These are phyloP conservation scores for Acronicta alni DNA, from an alignment of 2,888 invertebrate genomes.

Conservation along the genomic window DNA sequence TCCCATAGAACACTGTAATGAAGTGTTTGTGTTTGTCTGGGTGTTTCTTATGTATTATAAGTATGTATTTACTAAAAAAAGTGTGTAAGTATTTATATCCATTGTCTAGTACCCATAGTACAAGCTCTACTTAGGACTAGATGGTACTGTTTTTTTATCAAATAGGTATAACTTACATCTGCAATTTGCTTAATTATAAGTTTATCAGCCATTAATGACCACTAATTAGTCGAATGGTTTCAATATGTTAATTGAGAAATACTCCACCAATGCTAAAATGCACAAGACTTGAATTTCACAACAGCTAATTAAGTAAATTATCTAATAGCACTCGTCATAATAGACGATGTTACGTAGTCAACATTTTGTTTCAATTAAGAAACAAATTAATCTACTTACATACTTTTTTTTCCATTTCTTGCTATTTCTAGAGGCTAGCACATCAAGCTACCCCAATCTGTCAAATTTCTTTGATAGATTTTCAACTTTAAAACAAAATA, in stretches of 20 bases:
- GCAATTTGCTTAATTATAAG: slow-evolving; percentile 20
- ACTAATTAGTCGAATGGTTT: slow-evolving; percentile 20
- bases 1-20: too few relatives aligned
- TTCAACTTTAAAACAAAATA: too few relatives aligned
- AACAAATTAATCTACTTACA: not conserved
- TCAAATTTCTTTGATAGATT: too few relatives aligned
- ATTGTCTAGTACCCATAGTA: too few relatives aligned
- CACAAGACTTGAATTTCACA: slow-evolving; percentile 25
- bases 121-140: too few relatives aligned
- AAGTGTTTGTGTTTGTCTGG: too few relatives aligned
- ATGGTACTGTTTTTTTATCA: not conserved
- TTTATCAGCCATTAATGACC: slow-evolving; percentile 9
- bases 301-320: slow-evolving; percentile 10
- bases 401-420: too few relatives aligned
- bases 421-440: too few relatives aligned
- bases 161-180: not conserved
- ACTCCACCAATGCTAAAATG: slow-evolving; percentile 19
- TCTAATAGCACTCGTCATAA: slow-evolving; percentile 8
- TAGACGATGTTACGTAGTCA: not conserved
- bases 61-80: too few relatives aligned
- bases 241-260: slow-evolving; percentile 28
- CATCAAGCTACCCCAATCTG: too few relatives aligned
- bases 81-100: too few relatives aligned
- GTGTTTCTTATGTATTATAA: too few relatives aligned
- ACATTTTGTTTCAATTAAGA: not conserved